Evolutionary conservation across 2,888 invertebrate genomes (phyloP), one percentile per base, ranked within the genome.

Genomic region (Taenaris catops): DNA sequence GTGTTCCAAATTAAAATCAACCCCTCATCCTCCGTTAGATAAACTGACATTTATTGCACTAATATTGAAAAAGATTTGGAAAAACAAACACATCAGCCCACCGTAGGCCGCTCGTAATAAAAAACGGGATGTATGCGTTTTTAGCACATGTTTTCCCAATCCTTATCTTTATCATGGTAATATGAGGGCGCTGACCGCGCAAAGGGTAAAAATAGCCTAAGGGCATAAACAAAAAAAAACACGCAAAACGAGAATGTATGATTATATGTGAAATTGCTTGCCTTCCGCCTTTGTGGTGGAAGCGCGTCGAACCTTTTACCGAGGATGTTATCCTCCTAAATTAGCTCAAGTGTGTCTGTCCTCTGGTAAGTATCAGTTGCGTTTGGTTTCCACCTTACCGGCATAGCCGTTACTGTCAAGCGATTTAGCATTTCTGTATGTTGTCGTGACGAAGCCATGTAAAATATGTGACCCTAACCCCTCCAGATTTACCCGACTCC

Each of bases 201-300:
- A 57, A 52, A 62, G 62, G 59, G 60, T 57, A 58, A 51, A 58
- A 55, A 51, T 48, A 59, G 58, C 55, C 16, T 63, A 64, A 59
- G 36, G 35, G 58, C 58, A 58, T 67, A 70, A 75, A 75, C 66
- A 72, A 64, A 61, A 49, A n/a, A n/a, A 49, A 51, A 55, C 48
- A 58, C 60, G 57, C 43, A 55, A 51, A 66, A 66, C 48, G 50
- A 58, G 57, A 63, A 67, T 51, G 54, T 58, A 72, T 60, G 65
- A 53, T 55, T 54, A 49, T 58, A 58, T 61, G 63, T 58, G 58
- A 53, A 58, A 76, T 76, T 73, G 67, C 58, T 58, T 51, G 56
- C 53, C 59, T 57, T 36, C 36, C 49, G 52, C 54, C 57, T 65
- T 66, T 69, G 64, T 61, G 40, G 31, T 37, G 38, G 46, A 41